Percentiles rank a stretch among this genome's conserved stretches.
phyloP scores from a whole-genome alignment of 1,140 invertebrate species.

The Zaprionus inermis region DNA sequence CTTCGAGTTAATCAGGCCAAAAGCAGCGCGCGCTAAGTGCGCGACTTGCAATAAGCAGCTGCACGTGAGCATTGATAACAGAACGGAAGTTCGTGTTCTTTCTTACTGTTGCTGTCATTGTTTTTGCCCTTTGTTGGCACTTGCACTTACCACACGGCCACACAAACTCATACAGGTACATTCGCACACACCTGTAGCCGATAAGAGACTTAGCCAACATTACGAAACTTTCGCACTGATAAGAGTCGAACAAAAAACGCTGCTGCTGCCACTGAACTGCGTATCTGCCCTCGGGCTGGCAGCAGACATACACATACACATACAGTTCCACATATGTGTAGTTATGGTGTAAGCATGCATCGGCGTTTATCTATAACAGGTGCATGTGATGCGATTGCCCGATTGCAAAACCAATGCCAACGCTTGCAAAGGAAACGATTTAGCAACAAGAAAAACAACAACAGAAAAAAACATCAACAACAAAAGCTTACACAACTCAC shows the following conservation, averaged over 20 bases:
- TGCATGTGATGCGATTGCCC: slow-evolving; percentile 67
- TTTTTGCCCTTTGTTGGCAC: slow-evolving; percentile 29
- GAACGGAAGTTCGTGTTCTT: slow-evolving; percentile 56
- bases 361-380: slow-evolving; percentile 56
- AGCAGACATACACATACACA: neutral
- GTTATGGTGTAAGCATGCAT: neutral
- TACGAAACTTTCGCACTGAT: slow-evolving; percentile 42
- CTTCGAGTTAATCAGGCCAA: slow-evolving; percentile 47
- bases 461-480: slow-evolving; percentile 5
- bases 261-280: slow-evolving; percentile 19
- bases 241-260: slow-evolving; percentile 29
- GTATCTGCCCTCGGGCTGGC: slow-evolving; percentile 1
- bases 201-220: slow-evolving; percentile 32
- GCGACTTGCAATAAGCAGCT: slow-evolving; percentile 18
- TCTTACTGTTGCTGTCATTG: slow-evolving; percentile 24
- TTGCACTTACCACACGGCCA: slow-evolving; percentile 29
- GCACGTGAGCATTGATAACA: slow-evolving; percentile 70
- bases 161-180: slow-evolving; percentile 3
- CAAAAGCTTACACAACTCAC: neutral
- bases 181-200: neutral
- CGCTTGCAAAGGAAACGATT: slow-evolving; percentile 24
- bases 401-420: slow-evolving; percentile 61
- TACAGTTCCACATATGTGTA: neutral
- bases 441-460: slow-evolving; percentile 4
- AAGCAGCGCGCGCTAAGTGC: slow-evolving; percentile 2